Percentiles rank a stretch among this genome's conserved stretches.
These are phyloP conservation scores for Erebia palarica DNA, from an alignment of 2,888 invertebrate species.

Conservation along the genomic window DNA sequence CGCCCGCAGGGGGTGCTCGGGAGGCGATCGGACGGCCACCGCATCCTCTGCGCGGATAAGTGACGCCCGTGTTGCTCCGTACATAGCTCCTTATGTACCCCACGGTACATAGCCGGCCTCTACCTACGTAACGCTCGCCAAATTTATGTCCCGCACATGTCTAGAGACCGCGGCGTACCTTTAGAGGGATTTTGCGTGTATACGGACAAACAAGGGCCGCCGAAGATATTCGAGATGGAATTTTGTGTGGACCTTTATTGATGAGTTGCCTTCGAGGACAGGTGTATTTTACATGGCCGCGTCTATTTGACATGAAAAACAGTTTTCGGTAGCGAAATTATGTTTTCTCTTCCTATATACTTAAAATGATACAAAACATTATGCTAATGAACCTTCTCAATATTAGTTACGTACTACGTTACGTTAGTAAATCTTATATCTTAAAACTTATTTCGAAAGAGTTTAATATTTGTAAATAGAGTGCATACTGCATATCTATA, in stretches of 20 bases:
- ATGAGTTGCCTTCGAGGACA: slow-evolving; percentile 55
- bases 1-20: slow-evolving; percentile 56
- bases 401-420: background rate
- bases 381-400: no score
- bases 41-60: slow-evolving; percentile 82
- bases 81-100: slow-evolving; percentile 74
- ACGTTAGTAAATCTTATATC: background rate
- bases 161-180: slow-evolving; percentile 81
- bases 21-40: slow-evolving; percentile 78
- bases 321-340: slow-evolving; percentile 2
- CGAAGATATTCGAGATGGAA: slow-evolving; percentile 77
- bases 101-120: slow-evolving; percentile 73
- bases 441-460: background rate
- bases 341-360: background rate
- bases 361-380: background rate
- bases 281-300: slow-evolving; percentile 21
- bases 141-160: slow-evolving; percentile 83
- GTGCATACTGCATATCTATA: no score
- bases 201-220: slow-evolving; percentile 71
- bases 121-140: slow-evolving; percentile 80
- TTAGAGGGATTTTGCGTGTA: slow-evolving; percentile 82
- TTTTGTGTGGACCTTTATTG: slow-evolving; percentile 76
- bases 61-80: slow-evolving; percentile 81
- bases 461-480: no score
- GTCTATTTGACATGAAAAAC: slow-evolving; percentile 1